Conservation (phyloP, 2,113 vertebrate species). For the Verasper variegatus region DNA sequence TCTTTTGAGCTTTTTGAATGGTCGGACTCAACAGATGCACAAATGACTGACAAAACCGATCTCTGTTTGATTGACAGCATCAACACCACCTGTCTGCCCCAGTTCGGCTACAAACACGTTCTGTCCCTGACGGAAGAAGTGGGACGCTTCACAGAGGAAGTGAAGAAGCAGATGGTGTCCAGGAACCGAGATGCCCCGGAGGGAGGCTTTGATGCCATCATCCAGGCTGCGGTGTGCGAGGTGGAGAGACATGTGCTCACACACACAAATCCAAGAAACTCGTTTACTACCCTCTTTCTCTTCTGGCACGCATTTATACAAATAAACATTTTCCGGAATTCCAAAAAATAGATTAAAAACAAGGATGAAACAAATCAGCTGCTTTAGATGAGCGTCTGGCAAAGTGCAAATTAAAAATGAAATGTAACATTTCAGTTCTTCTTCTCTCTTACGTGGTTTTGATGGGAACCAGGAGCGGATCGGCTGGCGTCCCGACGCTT, state of each 20-base stretch:
- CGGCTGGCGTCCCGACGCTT: conserved; percentile 95
- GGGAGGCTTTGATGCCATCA: conserved; percentile 97
- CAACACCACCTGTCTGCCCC: conserved; percentile 86
- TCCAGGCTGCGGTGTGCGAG: conserved; percentile 95
- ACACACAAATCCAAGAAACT: neutral
- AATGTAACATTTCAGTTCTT: neutral
- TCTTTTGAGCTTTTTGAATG: too few species aligned
- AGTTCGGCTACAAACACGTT: conserved; percentile 97
- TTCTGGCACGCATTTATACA: neutral
- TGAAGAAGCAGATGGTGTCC: conserved; percentile 93
- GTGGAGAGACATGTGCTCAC: conserved; percentile 67
- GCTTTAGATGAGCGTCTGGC: too few species aligned
- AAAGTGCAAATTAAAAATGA: neutral
- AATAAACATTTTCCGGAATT: neutral
- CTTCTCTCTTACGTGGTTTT: neutral
- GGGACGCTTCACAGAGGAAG: conserved; percentile 94
- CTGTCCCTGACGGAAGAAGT: conserved; percentile 92
- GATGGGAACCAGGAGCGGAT: conserved; percentile 87
- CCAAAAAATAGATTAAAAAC: neutral
- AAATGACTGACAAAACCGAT: neutral
- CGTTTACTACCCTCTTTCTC: neutral
- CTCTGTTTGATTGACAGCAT: conserved; percentile 74
- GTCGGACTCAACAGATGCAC: neutral
- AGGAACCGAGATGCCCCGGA: conserved; percentile 95
- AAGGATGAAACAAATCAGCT: neutral